Base-by-base conservation (phyloP, 1,140 invertebrate species). In the Spodoptera frugiperda region DNA sequence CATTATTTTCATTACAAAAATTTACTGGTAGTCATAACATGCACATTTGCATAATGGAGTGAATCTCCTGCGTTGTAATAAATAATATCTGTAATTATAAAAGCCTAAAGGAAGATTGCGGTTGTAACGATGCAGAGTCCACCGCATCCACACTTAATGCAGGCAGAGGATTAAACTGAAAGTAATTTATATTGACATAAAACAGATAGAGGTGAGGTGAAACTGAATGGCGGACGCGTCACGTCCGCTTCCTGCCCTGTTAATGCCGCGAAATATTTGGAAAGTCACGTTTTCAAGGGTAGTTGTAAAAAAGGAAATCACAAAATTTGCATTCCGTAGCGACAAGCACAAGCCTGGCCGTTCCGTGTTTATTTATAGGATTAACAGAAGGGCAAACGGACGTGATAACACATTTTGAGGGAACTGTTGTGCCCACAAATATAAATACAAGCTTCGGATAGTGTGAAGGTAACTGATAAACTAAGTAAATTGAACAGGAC, bases 351-450 rank as follows among this genome's bases (percentile, higher is more conserved):
- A 79, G 75, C 17, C 21, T 71, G 79, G 46, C 63, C 76, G 78
- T 88, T 84, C 83, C 82, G 84, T 86, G 78, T 89, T 86, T 88
- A 85, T 85, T 85, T 84, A 83, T 80, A 78, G 79, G 81, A 84
- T 89, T 85, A 84, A 79, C 76, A 74, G 83, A 83, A 85, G 85
- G 81, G 82, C 81, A 82, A 33, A 55, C 63, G 70, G 65, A 72
- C 63, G 53, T 71, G 79, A 84, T 83, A 80, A 82, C 3, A 57
- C 71, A 77, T 82, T 82, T 84, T 81, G 61, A 76, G 49, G 63
- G 61, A 67, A 53, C 54, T 59, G 12, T 73, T 59, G 70, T 75
- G 65, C 76, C 48, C 55, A 48, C 55, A 73, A 61, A 44, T 61
- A 19, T 57, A 21, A 15, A 68, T 46, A 59, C 54, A 48, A 46